These are phyloP conservation scores for Cheirogaleus medius DNA, from an alignment of 2,113 vertebrate species.

Conservation along the genomic window DNA sequence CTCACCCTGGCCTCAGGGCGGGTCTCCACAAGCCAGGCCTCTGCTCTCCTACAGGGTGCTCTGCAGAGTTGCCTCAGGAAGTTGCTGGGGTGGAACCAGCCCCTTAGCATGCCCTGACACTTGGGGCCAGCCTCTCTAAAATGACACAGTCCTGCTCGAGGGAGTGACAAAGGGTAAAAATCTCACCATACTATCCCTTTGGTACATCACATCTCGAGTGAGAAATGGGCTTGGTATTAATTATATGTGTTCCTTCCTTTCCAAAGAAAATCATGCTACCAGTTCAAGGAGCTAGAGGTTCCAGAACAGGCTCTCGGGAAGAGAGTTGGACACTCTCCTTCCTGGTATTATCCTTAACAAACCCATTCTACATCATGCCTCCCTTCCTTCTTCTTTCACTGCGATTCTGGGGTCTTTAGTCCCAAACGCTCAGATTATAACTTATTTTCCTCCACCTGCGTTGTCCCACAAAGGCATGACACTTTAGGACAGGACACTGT, in stretches of 20 bases:
- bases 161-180: no score
- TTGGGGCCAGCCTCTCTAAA: neutral
- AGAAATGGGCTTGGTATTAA: neutral
- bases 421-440: neutral
- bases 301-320: neutral
- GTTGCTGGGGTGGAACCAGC: neutral
- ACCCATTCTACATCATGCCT: rapidly evolving
- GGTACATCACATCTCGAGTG: neutral
- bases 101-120: neutral
- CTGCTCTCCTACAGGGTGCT: neutral
- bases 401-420: neutral
- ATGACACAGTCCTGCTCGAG: neutral
- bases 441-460: neutral
- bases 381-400: neutral
- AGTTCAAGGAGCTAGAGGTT: neutral
- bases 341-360: rapidly evolving
- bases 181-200: no score
- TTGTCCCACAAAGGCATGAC: neutral
- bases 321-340: neutral
- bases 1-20: neutral
- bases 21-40: neutral
- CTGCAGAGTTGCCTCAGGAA: neutral
- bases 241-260: neutral
- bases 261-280: neutral
- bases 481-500: no score